Evolutionary conservation across 2,113 vertebrate species (phyloP).

Genomic region (Rhinoptilus africanus): DNA sequence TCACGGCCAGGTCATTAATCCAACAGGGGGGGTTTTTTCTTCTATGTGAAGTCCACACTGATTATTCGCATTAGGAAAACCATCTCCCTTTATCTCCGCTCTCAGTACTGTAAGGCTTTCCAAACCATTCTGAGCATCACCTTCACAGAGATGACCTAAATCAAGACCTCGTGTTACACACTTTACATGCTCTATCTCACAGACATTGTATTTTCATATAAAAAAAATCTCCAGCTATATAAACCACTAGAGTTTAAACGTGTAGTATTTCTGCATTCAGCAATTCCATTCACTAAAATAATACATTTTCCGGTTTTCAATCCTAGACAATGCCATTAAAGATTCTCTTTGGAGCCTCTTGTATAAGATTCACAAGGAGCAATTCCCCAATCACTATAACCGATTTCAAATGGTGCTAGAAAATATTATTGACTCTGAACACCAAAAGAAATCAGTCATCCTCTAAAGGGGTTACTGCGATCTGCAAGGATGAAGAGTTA

Average conservation of each 20-base stretch:
- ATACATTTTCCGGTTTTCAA: background rate
- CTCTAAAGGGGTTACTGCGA: constrained; percentile 81
- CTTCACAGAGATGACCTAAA: background rate
- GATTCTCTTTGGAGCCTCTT: background rate
- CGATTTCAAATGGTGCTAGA: constrained; percentile 99
- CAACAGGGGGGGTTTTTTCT: background rate
- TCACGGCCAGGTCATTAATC: background rate
- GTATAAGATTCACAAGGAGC: background rate
- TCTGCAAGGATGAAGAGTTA: background rate
- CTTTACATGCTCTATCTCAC: background rate
- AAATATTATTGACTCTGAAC: constrained; percentile 90
- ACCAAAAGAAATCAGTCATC: constrained; percentile 99
- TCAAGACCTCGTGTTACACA: background rate
- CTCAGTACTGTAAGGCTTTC: background rate
- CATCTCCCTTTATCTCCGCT: background rate
- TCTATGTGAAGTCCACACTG: background rate
- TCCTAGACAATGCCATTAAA: background rate
- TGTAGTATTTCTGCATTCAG: background rate
- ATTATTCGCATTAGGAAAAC: background rate
- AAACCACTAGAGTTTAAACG: background rate
- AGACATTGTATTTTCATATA: background rate
- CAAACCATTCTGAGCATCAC: background rate
- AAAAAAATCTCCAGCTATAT: background rate
- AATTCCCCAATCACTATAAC: constrained; percentile 96
- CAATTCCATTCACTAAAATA: background rate